Conservation (phyloP, 2,113 vertebrate genomes). For the Oplegnathus fasciatus region DNA sequence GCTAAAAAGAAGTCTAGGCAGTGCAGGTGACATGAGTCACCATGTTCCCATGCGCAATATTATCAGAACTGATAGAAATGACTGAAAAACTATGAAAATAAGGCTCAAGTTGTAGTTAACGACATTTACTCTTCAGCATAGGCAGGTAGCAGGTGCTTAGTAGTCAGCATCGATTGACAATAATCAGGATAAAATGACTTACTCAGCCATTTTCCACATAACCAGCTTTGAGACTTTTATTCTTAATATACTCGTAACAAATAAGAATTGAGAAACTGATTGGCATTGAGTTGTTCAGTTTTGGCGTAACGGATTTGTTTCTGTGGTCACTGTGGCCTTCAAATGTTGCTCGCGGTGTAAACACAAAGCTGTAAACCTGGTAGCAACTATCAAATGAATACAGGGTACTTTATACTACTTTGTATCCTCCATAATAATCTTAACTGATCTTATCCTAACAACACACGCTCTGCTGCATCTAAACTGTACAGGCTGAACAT, state of each 20-base stretch:
- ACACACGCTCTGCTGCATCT: constrained; percentile 4
- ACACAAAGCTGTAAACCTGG: constrained; percentile 9
- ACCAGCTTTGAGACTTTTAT: constrained; percentile 3
- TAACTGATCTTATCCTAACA: background rate
- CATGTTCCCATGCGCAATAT: background rate
- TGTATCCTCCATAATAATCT: background rate
- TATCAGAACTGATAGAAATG: background rate
- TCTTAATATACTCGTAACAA: background rate
- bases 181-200: background rate
- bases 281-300: background rate
- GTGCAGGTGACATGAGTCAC: background rate
- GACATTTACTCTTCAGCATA: background rate
- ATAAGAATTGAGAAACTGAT: constrained; percentile 7
- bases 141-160: background rate
- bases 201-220: background rate
- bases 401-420: constrained; percentile 53
- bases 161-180: no score
- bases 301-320: background rate
- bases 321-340: background rate
- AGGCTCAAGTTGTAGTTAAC: background rate
- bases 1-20: background rate
- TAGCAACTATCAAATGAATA: constrained; percentile 12
- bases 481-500: background rate
- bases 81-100: background rate
- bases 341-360: background rate